These are phyloP conservation scores for Nemopilema nomurai DNA, from an alignment of 30 jellyfish, hydroid and myxozoan species.

Conservation along the genomic window DNA sequence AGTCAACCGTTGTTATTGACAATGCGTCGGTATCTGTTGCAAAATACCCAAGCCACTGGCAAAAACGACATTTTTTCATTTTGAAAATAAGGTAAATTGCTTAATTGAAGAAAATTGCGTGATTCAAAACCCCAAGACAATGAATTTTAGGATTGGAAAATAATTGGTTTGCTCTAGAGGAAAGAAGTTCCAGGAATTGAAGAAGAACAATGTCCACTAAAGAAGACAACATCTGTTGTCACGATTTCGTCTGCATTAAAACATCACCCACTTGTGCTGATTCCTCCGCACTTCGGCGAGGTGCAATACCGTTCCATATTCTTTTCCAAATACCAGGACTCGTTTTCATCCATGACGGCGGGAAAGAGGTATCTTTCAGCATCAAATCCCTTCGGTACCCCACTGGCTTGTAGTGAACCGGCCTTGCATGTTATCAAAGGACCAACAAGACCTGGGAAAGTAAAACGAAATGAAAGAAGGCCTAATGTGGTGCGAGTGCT, in stretches of 20 bases:
- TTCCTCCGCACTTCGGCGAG: conserved; percentile 36
- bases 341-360: conserved; percentile 75
- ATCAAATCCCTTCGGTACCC: conserved; percentile 53
- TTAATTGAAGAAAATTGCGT: no score
- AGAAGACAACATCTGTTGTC: no score
- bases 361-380: conserved; percentile 48
- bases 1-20: no score
- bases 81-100: no score
- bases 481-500: neutral
- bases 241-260: neutral
- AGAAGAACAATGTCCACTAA: no score
- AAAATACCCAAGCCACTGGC: no score
- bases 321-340: conserved; percentile 60
- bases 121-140: no score
- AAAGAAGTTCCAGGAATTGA: no score
- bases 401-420: conserved; percentile 47
- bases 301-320: conserved; percentile 67
- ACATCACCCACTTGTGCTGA: conserved; percentile 34
- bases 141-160: no score
- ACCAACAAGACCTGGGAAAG: conserved; percentile 59
- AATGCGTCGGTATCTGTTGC: no score
- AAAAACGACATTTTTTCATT: no score
- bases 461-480: neutral
- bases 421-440: conserved; percentile 66
- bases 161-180: no score